A percentile compares a stretch with the other conserved stretches of the same genome.
phyloP scores from a whole-genome alignment of 2,797 vertebrate species.

The Labroides dimidiatus region DNA sequence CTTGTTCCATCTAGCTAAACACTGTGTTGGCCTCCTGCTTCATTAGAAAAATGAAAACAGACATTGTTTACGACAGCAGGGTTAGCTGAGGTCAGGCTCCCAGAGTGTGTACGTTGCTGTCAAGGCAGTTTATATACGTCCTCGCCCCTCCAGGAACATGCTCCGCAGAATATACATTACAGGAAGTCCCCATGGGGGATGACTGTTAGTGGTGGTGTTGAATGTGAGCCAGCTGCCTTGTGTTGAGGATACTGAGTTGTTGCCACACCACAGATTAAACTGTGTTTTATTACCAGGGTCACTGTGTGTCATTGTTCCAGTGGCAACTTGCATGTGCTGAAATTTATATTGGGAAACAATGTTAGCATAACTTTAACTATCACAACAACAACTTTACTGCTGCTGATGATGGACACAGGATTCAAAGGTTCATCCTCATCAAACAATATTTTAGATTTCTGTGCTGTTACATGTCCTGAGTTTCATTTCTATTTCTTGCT shows the following conservation, averaged over 20 bases:
- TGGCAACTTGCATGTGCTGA: background rate
- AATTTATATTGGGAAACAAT: background rate
- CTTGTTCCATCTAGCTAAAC: background rate
- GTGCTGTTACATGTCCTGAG: too few species aligned
- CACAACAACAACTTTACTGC: background rate
- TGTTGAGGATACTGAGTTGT: slow-evolving; percentile 8
- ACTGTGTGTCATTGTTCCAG: background rate
- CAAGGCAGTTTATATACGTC: slow-evolving; percentile 12
- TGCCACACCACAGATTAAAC: slow-evolving; percentile 10
- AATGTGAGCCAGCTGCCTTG: background rate
- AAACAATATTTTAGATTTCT: too few species aligned
- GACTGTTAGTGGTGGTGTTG: slow-evolving; percentile 3
- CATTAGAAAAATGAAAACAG: slow-evolving; percentile 2
- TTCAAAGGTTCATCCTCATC: too few species aligned
- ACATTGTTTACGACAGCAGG: slow-evolving; percentile 6
- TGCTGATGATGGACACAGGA: too few species aligned
- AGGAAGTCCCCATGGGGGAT: slow-evolving; percentile 13
- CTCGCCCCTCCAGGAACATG: background rate
- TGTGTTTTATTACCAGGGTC: slow-evolving; percentile 1
- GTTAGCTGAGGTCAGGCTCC: slow-evolving; percentile 22
- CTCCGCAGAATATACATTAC: slow-evolving; percentile 19
- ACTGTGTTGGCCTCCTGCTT: background rate
- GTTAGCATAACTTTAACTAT: background rate
- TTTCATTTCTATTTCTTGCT: too few species aligned
- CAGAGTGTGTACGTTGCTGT: background rate